Evolutionary conservation across 2,888 invertebrate species (phyloP), one percentile per base, ranked within the genome.

Genomic region (Heliconius cydno): DNA sequence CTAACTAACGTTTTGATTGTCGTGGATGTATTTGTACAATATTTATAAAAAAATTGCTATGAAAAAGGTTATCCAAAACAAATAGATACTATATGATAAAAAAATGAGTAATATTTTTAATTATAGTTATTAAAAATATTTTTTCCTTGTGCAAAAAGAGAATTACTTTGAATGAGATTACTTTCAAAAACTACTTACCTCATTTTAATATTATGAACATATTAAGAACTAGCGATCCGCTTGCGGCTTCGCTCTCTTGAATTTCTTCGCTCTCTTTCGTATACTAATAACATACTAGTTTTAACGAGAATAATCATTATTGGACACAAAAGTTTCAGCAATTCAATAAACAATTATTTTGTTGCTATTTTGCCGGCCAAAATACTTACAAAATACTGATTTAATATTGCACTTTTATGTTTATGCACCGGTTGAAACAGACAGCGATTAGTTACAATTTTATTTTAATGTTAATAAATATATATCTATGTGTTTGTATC

Each of bases 401-500:
- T 41, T 41, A 1, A 10, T 41, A 41, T 41, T 46, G 46, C 15
- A 46, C 15, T 15, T 46, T 46, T 46, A 19, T 52, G 19, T 52
- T 52, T 52, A 52, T 6, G 19, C 4, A 52, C 46, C 2, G 19
- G 2, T 52, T 19, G 46, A 19, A 19, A 19, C 34, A 46, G 46
- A 15, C 46, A 15, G 46, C 15, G 46, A 6, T 46, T 19, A 19
- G 19, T 15, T 46, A 46, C 1, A 46, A 46, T 46, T n/a, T 63
- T n/a, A 12, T 63, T n/a, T 34, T 28, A 19, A 3, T 28, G 22
- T 52, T 30, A 22, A 4, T 30, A 63, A 38, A 19, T 63, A 22
- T 74, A 7, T 28, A 38, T 63, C 6, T 74, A 65, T 74, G 10
- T 10, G 28, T 75, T 46, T 80, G 76, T 83, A 81, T 82, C 79